Base-by-base conservation (phyloP, 2,888 invertebrate species). In the Pocota personata region DNA sequence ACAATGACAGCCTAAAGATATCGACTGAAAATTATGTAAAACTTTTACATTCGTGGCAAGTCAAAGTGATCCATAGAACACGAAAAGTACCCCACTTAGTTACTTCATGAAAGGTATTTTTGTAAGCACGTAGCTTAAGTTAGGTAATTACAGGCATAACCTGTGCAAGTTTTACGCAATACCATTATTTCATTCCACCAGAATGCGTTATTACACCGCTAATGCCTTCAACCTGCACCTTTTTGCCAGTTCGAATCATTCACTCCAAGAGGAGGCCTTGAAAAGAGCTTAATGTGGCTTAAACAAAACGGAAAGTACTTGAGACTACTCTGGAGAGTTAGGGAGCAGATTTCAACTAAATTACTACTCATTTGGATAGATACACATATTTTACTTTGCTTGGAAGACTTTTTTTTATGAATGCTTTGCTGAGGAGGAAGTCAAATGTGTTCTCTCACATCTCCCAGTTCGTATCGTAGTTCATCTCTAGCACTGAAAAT, bases 401-500 rank as follows among this genome's bases (percentile, higher is more conserved):
- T 80, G 82, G 82, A 83, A 83, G 82, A 83, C 82, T 83, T 64
- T 82, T 40, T 40, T 3, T 37, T 66, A 76, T 77, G 66, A 67
- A 72, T 66, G 57, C 71, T 82, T 76, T 76, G 82, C 60, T 62
- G 64, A 32, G 67, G 19, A 76, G 35, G 24, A 69, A 73, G 24
- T 55, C 43, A 21, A 27, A 27, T 19, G 76, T 16, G 16, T 30
- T 35, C 57, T 72, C 40, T 72, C 5, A 60, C 21, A 58, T 62
- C 32, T 62, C 64, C 55, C 64, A 75, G 30, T 37, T 67, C 10
- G 48, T 58, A 40, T 57, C 4, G 10, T 57, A 57, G 32, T 57
- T 71, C 40, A 21, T 30, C 10, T 8, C 43, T 48, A 55, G n/a
- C 10, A 19, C 24, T 19, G 27, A 43, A 58, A 58, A 37, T 24